A percentile compares a stretch with the other conserved stretches of the same genome.
Conservation (phyloP, 1,140 invertebrate species). For the Drosophila nigrodunni region DNA sequence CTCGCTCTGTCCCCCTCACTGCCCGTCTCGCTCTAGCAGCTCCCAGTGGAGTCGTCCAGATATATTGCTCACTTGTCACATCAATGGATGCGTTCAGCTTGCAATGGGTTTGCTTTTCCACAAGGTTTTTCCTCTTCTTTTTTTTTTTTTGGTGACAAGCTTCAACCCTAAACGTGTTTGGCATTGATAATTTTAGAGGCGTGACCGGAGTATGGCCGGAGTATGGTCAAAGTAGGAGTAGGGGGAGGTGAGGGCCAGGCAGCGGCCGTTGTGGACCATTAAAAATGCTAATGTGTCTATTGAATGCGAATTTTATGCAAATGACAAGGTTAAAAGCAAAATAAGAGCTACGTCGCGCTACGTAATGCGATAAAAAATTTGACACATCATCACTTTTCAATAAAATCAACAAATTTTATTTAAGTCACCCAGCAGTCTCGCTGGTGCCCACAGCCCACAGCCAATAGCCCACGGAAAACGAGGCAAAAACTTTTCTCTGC, state of each 20-base stretch:
- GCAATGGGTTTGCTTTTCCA: conserved; percentile 19
- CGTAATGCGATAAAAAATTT: conserved; percentile 82
- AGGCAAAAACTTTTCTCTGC: conserved; percentile 35
- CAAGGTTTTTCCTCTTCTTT: conserved; percentile 7
- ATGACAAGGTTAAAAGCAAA: conserved; percentile 82
- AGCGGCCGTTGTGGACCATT: conserved; percentile 46
- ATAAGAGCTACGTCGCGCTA: conserved; percentile 66
- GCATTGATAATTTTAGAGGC: conserved; percentile 74
- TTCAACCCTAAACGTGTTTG: conserved; percentile 69
- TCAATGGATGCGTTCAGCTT: conserved; percentile 56
- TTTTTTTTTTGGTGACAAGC: conserved; percentile 39
- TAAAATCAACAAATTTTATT: conserved; percentile 83
- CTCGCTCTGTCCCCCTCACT: neutral
- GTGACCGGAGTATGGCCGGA: conserved; percentile 30
- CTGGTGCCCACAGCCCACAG: conserved; percentile 21
- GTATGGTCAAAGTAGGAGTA: conserved; percentile 25
- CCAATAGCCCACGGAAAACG: neutral
- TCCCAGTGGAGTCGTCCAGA: conserved; percentile 47
- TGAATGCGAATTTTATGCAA: conserved; percentile 82
- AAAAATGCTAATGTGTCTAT: conserved; percentile 83
- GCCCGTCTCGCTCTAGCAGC: neutral
- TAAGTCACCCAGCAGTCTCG: conserved; percentile 68
- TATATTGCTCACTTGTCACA: conserved; percentile 80
- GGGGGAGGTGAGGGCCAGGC: no score
- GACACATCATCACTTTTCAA: conserved; percentile 83